Evolutionary conservation across 2,888 invertebrate species (phyloP), one percentile per base, ranked within the genome.

Genomic region (Caenorhabditis sp.): DNA sequence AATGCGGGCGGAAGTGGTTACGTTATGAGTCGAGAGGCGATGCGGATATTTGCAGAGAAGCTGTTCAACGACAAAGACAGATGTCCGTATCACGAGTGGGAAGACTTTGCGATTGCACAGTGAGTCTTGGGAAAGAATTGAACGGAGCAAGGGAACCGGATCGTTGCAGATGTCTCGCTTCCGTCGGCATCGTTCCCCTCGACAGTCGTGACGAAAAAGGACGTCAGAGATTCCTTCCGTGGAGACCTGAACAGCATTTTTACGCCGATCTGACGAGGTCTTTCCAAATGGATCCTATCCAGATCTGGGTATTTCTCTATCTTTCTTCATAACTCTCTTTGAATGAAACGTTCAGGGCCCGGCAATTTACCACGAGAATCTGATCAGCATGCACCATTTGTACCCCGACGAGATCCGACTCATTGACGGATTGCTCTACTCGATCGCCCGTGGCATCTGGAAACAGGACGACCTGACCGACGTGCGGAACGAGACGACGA

Each of bases 1-100:
- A 83, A 83, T 50, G 79, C 83, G 0, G 83, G 83, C 39, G 83
- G 83, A 22, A 79, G 81, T 61, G 83, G 83, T 9, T 83, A 83
- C 41, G 76, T 79, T 26, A 48, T 83, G 70, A 78, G 78, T 65
- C 58, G 78, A 22, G 79, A 70, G 17, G 82, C 83, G 20, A 83
- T 83, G 82, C 59, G 66, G 7, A 61, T 81, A 15, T 83, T 81
- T 30, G 72, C 81, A 11, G 80, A 82, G 22, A 58, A 78, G 35
- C 61, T 83, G 30, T 83, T 79, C 61, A 50, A 68, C 17, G 73
- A 80, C 46, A 58, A 59, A n/a, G 48, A 63, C 0, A 48, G 68
- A 6, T 83, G 83, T 56, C 81, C 80, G 9, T 81, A 81, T 59
- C 83, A 83, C 46, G 83, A 83, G 53, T 83, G 83, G 83, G 83